These are phyloP conservation scores for Sphaeridia pumilis DNA, from an alignment of 2,888 invertebrate genomes.

Conservation along the genomic window DNA sequence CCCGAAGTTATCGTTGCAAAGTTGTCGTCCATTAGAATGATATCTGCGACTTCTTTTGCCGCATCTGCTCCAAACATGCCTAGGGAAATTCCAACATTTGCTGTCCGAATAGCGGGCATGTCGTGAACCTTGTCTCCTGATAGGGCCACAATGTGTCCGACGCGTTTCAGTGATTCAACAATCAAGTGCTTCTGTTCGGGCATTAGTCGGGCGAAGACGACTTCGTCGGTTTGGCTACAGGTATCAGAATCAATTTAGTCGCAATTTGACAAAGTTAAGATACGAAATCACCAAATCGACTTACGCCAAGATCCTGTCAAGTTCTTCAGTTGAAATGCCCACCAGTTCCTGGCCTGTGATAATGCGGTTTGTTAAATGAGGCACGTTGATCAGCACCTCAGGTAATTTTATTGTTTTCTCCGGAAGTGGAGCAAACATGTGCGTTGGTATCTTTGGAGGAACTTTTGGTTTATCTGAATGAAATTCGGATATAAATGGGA, in stretches of 20 bases:
- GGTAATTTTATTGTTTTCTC: conserved; percentile 40
- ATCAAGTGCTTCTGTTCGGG: conserved; percentile 49
- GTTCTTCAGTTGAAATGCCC: conserved; percentile 12
- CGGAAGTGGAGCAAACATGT: conserved; percentile 40
- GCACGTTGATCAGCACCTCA: too few relatives aligned
- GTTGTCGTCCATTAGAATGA: conserved; percentile 77
- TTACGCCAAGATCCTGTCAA: conserved; percentile 11
- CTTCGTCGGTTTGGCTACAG: conserved; percentile 37
- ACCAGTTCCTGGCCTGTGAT: conserved; percentile 39
- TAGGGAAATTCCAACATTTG: conserved; percentile 70
- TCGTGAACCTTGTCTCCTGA: conserved; percentile 82
- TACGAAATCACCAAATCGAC: background rate
- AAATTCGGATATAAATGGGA: background rate
- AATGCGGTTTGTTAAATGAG: conserved; percentile 45
- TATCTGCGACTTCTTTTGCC: conserved; percentile 78
- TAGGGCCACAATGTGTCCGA: conserved; percentile 67
- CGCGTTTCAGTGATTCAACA: conserved; percentile 66
- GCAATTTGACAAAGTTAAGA: conserved; percentile 38
- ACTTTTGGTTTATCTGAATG: background rate
- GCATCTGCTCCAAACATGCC: conserved; percentile 76
- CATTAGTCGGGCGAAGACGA: conserved; percentile 46
- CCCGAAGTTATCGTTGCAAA: conserved; percentile 77
- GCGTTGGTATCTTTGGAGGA: conserved; percentile 39
- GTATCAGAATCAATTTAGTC: too few relatives aligned
- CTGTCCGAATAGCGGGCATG: conserved; percentile 69